phyloP scores from a whole-genome alignment of 2,113 vertebrate genomes.

The Python bivittatus region DNA sequence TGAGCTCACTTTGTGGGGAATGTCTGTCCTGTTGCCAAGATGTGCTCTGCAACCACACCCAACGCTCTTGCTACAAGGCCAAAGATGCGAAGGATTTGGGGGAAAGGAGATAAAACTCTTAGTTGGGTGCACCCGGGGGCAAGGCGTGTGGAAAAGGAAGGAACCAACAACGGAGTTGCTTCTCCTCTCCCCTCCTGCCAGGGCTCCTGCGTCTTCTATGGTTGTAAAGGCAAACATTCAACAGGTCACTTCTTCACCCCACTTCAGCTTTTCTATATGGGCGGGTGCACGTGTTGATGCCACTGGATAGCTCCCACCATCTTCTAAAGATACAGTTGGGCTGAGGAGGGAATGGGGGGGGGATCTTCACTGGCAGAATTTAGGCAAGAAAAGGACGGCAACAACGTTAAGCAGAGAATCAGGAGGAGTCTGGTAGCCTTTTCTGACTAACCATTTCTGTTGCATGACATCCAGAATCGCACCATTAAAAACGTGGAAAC shows the following conservation, averaged over 20 bases:
- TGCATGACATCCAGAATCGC: not conserved
- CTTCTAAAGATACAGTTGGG: not conserved
- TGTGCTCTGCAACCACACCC: not conserved
- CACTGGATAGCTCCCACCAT: not conserved
- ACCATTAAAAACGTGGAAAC: not conserved
- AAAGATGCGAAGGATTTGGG: not conserved
- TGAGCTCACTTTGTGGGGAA: slow-evolving; percentile 8
- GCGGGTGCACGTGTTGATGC: not conserved
- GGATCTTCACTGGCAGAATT: not conserved
- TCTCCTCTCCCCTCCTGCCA: not conserved
- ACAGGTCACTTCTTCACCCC: not conserved
- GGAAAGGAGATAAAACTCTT: not conserved
- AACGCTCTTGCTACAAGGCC: not conserved
- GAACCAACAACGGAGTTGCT: not conserved
- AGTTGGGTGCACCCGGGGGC: not conserved
- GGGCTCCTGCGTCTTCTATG: not conserved
- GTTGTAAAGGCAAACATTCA: not conserved
- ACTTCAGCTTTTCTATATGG: not conserved
- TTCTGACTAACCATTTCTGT: not conserved
- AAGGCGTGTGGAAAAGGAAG: not conserved
- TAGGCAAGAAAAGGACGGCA: not conserved
- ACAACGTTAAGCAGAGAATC: not conserved
- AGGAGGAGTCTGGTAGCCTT: not conserved
- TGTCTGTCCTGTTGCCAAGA: not conserved
- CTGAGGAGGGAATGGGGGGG: not conserved